phyloP scores from a whole-genome alignment of 2,113 vertebrate species.

The Calonectris borealis region DNA sequence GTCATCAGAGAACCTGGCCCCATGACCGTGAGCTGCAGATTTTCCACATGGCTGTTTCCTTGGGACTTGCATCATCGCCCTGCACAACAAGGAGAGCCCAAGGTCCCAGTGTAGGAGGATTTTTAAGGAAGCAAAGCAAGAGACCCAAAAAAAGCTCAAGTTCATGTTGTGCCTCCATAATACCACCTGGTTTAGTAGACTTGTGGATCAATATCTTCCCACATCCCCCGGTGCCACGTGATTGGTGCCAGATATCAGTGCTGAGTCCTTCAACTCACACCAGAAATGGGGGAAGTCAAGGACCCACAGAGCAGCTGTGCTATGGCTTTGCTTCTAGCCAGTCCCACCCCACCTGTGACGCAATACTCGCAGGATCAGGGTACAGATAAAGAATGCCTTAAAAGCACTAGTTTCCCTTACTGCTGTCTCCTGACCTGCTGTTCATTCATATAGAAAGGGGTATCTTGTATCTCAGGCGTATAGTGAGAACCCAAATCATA shows the following conservation, averaged over 20 bases:
- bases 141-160: not conserved
- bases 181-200: not conserved
- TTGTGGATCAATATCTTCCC: not conserved
- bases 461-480: not conserved
- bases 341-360: not conserved
- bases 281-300: not conserved
- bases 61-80: not conserved
- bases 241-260: not conserved
- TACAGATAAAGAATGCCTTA: not conserved
- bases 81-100: not conserved
- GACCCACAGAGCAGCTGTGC: not conserved
- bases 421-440: not conserved
- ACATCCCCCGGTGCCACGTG: not conserved
- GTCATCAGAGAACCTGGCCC: conserved; percentile 13
- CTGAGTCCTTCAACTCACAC: not conserved
- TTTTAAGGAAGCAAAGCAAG: conserved; percentile 11
- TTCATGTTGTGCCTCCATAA: not conserved
- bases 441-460: not conserved
- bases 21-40: not conserved
- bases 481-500: not conserved
- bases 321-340: not conserved
- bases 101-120: not conserved
- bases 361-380: not conserved
- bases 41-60: conserved; percentile 16
- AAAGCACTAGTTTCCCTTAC: not conserved